Base-by-base conservation (phyloP, 2,113 vertebrate genomes). In the Loxodonta africana region DNA sequence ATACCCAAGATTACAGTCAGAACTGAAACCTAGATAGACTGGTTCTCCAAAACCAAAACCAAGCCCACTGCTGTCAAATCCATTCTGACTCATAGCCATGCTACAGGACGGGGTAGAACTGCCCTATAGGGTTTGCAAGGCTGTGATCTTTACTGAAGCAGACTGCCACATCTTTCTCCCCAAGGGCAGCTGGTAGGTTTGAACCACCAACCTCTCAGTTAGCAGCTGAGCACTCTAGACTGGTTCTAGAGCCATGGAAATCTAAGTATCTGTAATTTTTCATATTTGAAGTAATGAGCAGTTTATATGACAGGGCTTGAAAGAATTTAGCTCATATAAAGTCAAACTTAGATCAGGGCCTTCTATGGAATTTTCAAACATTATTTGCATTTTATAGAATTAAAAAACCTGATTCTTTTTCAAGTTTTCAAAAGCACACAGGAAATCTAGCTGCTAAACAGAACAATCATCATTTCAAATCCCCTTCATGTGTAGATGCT, bases 311-410 rank as follows among this genome's bases (percentile, higher is more conserved):
- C 18, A 77, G 18, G 14, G 18, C 44, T 46, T 95, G 71, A 94
- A 90, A 94, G 69, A 94, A 94, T 48, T 94, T 90, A 95, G 44
- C 30, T 91, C 14, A 67, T 73, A 94, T 82, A 84, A 85, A 95
- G 84, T 78, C 20, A 86, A 30, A 81, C 51, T 91, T 44, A 91
- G 2, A 82, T 83, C 5, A 53, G 44, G 23, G 5, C 2, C 28
- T n/a, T 94, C 81, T 76, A 71, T 86, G 60, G 51, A 95, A 65
- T 71, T 94, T 94, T 83, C 20, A 87, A 74, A 65, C 65, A 25
- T 93, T 62, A 87, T 53, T n/a, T 86, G 21, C 25, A 86, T 93
- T 23, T 65, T 80, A 76, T 14, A 88, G 37, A 94, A 90, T 30
- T 30, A 25, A 91, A 11, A 74, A 48, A 76, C 8, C 48, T 53